A percentile compares a stretch with the other conserved stretches of the same genome.
These are phyloP conservation scores for Tineola bisselliella DNA, from an alignment of 2,888 invertebrate species.

Conservation along the genomic window DNA sequence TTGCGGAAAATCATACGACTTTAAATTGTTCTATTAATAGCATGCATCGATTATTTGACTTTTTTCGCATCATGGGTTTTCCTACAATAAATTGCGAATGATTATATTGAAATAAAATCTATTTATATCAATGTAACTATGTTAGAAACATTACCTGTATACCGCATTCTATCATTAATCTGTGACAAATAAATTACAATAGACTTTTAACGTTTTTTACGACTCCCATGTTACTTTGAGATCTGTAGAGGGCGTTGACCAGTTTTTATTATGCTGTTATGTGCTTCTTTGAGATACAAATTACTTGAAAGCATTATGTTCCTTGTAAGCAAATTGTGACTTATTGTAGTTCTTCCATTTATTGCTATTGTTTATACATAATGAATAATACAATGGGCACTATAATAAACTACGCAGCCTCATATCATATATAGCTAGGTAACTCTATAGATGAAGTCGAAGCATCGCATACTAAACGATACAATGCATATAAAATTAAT, in stretches of 20 bases:
- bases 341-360: too few relatives aligned
- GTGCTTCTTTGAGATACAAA: too few relatives aligned
- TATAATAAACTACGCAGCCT: neutral
- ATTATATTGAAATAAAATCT: neutral
- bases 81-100: neutral
- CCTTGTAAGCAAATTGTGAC: too few relatives aligned
- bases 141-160: neutral
- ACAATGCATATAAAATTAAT: neutral
- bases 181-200: slow-evolving; percentile 8
- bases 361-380: too few relatives aligned
- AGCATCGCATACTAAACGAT: slow-evolving; percentile 2
- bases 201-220: neutral
- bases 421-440: neutral
- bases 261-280: neutral
- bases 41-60: too few relatives aligned
- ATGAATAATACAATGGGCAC: neutral
- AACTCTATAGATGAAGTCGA: neutral
- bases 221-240: neutral
- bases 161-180: slow-evolving; percentile 6
- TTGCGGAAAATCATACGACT: too few relatives aligned
- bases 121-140: neutral
- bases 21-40: too few relatives aligned
- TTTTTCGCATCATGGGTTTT: neutral
- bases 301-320: too few relatives aligned
- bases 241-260: neutral